phyloP scores from a whole-genome alignment of 2,888 invertebrate genomes.

The Cabera pusaria region DNA sequence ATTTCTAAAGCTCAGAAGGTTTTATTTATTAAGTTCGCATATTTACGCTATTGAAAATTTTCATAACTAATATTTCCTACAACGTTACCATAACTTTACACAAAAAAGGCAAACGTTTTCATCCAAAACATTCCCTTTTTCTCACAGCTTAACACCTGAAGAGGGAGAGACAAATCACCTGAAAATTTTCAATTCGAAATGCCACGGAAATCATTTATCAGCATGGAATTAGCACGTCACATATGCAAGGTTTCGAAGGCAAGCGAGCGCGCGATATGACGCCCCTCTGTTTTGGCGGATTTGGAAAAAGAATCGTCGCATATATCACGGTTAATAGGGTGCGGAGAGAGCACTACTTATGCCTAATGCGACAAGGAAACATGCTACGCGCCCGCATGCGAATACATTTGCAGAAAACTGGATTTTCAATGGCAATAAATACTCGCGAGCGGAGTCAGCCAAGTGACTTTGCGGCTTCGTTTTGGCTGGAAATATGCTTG shows the following conservation, averaged over 20 bases:
- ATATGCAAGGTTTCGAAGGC: constrained; percentile 60
- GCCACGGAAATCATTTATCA: constrained; percentile 71
- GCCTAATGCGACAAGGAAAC: constrained; percentile 82
- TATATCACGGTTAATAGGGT: constrained; percentile 83
- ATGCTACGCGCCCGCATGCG: constrained; percentile 68
- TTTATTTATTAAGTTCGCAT: neutral
- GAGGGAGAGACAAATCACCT: constrained; percentile 45
- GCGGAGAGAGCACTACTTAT: constrained; percentile 82
- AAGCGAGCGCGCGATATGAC: constrained; percentile 70
- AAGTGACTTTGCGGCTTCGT: constrained; percentile 36
- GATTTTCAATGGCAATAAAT: constrained; percentile 77
- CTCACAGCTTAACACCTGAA: constrained; percentile 9
- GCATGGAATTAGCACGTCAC: constrained; percentile 68
- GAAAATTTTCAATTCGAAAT: constrained; percentile 56
- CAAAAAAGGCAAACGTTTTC: too few species aligned
- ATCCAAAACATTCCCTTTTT: constrained; percentile 1
- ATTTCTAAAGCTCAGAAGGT: constrained; percentile 14
- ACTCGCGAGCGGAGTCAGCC: constrained; percentile 48
- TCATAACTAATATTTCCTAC: too few species aligned
- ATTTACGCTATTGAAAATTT: too few species aligned
- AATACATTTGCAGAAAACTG: constrained; percentile 69
- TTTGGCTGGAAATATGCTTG: constrained; percentile 42
- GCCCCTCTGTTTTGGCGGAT: constrained; percentile 68
- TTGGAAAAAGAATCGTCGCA: constrained; percentile 80
- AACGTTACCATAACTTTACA: too few species aligned